Conservation (phyloP, 2,888 invertebrate species). For the Heteropelma amictum region DNA sequence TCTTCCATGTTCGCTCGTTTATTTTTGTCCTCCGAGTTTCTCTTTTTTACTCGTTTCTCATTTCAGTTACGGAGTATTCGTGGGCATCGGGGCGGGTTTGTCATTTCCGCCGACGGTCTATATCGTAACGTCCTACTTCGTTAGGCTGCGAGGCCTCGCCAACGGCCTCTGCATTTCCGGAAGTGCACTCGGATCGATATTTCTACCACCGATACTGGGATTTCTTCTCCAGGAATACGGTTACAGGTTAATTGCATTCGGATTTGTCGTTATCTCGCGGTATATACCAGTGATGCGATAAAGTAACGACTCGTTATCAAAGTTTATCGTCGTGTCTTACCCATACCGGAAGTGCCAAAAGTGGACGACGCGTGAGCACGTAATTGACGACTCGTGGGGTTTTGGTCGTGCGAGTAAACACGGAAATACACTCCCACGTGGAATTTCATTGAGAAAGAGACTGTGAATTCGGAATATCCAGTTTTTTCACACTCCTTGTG, state of each 20-base stretch:
- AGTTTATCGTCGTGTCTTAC: no score
- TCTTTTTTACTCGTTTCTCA: background rate
- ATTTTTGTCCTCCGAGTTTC: background rate
- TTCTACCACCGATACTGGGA: constrained; percentile 88
- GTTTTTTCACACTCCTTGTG: no score
- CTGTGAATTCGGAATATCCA: no score
- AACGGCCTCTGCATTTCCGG: constrained; percentile 94
- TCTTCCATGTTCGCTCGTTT: background rate
- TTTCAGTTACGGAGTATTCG: constrained; percentile 88
- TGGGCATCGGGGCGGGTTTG: constrained; percentile 90
- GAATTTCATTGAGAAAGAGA: no score
- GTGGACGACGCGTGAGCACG: no score
- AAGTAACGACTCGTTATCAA: no score
- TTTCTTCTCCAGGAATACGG: constrained; percentile 86
- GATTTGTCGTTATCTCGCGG: no score
- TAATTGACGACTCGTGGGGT: no score
- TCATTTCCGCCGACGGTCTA: constrained; percentile 94
- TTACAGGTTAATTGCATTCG: constrained; percentile 81
- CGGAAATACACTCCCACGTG: no score
- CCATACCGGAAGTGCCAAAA: no score
- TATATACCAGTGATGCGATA: no score
- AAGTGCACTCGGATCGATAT: constrained; percentile 91
- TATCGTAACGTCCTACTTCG: constrained; percentile 93
- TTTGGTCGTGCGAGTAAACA: no score
- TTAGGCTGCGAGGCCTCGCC: constrained; percentile 87